Percentiles rank a stretch among this genome's conserved stretches.
Conservation (phyloP, 2,113 vertebrate species). For the Catharus bicknelli region DNA sequence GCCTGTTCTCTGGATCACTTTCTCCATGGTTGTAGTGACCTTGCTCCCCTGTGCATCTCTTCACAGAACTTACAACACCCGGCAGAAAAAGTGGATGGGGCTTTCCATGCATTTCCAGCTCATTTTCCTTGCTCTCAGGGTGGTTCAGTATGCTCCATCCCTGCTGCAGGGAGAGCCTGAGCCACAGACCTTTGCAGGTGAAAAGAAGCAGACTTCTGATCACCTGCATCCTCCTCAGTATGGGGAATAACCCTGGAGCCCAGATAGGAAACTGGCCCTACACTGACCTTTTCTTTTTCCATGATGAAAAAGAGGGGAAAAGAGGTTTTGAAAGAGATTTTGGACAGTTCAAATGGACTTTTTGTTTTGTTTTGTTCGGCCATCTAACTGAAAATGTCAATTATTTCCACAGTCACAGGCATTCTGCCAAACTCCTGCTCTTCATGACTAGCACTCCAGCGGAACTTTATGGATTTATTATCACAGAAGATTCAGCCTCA, state of each 20-base stretch:
- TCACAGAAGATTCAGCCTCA: not conserved
- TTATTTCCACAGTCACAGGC: not conserved
- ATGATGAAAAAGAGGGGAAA: not conserved
- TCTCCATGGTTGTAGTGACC: not conserved
- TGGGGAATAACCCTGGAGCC: not conserved
- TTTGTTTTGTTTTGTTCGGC: not conserved
- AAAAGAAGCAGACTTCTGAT: not conserved
- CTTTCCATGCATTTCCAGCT: not conserved
- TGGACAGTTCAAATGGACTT: not conserved
- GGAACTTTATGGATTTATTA: conserved; percentile 15
- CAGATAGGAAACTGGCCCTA: not conserved
- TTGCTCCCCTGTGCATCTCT: not conserved
- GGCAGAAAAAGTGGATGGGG: not conserved
- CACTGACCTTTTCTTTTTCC: not conserved
- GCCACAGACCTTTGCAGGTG: not conserved
- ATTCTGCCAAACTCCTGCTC: not conserved
- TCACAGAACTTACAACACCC: not conserved
- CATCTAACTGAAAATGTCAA: conserved; percentile 16
- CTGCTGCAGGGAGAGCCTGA: not conserved
- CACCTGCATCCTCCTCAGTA: not conserved
- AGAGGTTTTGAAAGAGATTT: not conserved
- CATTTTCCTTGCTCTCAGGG: fast-evolving
- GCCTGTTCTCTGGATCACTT: not conserved
- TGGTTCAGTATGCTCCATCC: not conserved
- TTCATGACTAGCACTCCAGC: not conserved